Percentiles rank a stretch among this genome's conserved stretches.
Evolutionary conservation across 53 echinoderm and acorn worm species (phyloP).

Genomic region (Arbacia lixula): DNA sequence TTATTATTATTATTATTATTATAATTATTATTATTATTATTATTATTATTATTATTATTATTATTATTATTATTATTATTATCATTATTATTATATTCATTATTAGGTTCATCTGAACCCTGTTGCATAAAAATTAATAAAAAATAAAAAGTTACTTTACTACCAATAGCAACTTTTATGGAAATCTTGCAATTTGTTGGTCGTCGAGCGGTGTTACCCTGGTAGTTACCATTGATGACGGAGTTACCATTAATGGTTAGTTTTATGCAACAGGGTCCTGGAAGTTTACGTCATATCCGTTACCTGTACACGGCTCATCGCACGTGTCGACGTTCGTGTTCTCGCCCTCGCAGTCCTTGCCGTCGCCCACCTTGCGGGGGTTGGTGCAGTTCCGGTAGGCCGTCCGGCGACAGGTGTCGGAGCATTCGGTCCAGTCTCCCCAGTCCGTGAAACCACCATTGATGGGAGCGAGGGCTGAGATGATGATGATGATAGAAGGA

Average conservation of each 20-base stretch:
- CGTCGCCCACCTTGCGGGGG: conserved; percentile 59
- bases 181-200: too few relatives aligned
- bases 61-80: not conserved
- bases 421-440: conserved; percentile 73
- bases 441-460: conserved; percentile 78
- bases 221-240: too few relatives aligned
- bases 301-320: conserved; percentile 53
- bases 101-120: not conserved
- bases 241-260: too few relatives aligned
- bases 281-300: too few relatives aligned
- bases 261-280: too few relatives aligned
- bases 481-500: too few relatives aligned
- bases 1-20: too few relatives aligned
- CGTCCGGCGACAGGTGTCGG: conserved; percentile 55
- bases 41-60: not conserved
- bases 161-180: too few relatives aligned
- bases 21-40: not conserved
- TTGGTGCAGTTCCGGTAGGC: conserved; percentile 84
- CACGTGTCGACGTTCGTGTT: conserved; percentile 66
- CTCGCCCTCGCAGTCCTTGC: conserved; percentile 68
- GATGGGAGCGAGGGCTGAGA: conserved; percentile 70
- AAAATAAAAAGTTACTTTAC: not conserved
- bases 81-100: not conserved
- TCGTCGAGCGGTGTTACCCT: too few relatives aligned
- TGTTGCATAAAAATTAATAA: not conserved